Conservation (phyloP, 1,140 invertebrate species). For the Vanessa atalanta region DNA sequence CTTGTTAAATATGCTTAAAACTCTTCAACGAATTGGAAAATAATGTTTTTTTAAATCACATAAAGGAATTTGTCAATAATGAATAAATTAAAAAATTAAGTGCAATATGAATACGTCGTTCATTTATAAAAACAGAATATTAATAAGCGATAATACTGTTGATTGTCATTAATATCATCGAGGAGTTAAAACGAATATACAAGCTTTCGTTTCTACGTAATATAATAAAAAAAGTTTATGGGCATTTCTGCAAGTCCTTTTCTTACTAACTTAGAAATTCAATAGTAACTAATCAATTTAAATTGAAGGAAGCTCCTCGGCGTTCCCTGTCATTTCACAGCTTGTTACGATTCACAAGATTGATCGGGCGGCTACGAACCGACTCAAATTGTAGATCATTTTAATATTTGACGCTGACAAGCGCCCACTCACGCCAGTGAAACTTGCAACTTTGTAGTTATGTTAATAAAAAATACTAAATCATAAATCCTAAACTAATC, state of each 20-base stretch:
- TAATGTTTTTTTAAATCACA: no score
- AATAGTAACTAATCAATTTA: slow-evolving; percentile 14
- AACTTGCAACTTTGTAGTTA: slow-evolving; percentile 20
- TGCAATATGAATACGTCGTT: no score
- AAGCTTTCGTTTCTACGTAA: neutral
- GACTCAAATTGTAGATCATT: slow-evolving; percentile 69
- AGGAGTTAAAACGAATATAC: no score
- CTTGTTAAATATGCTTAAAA: neutral
- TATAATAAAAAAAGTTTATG: neutral
- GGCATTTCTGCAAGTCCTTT: neutral
- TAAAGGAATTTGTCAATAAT: no score
- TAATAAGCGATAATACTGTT: no score
- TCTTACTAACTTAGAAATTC: neutral
- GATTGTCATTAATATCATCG: no score
- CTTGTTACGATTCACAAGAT: slow-evolving; percentile 63
- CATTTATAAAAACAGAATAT: no score
- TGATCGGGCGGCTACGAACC: slow-evolving; percentile 55
- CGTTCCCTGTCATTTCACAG: slow-evolving; percentile 39
- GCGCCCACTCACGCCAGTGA: slow-evolving; percentile 29
- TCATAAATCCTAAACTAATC: no score
- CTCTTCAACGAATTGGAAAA: neutral
- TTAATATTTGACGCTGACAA: slow-evolving; percentile 54
- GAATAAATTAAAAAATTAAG: no score
- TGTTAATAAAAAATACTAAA: no score
- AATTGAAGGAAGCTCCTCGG: slow-evolving; percentile 30